Conservation (phyloP, 2,113 vertebrate species). For the Delphinus delphis region DNA sequence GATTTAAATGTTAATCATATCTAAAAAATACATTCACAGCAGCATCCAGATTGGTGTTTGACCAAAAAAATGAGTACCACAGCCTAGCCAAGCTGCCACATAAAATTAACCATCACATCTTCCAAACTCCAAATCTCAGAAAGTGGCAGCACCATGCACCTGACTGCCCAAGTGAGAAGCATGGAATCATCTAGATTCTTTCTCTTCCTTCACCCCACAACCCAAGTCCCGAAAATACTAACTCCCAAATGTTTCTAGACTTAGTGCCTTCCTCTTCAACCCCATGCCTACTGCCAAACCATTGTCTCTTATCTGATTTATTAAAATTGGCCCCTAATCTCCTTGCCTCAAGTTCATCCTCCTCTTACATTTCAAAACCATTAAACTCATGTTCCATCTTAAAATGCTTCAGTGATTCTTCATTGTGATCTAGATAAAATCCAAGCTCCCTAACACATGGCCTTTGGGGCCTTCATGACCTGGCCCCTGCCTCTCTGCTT, state of each 20-base stretch:
- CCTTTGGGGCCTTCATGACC: background rate
- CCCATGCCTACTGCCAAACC: background rate
- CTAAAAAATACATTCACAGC: background rate
- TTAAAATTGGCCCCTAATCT: background rate
- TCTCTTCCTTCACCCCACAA: background rate
- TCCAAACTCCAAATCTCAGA: background rate
- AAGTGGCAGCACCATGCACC: background rate
- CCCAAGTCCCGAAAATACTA: background rate
- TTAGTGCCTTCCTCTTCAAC: background rate
- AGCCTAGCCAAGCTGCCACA: background rate
- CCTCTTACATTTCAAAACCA: background rate
- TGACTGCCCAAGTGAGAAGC: background rate
- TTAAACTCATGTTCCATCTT: background rate
- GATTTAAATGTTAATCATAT: background rate
- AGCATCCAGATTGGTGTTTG: background rate
- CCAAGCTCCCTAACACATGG: background rate
- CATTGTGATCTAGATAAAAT: background rate
- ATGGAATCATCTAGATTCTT: background rate
- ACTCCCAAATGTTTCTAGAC: background rate
- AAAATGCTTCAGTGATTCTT: slow-evolving; percentile 17
- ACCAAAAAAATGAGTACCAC: background rate
- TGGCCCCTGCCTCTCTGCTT: background rate
- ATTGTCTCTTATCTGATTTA: background rate
- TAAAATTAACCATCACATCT: background rate
- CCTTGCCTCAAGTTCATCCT: background rate